Conservation (phyloP, 2,113 vertebrate genomes). For the Urocitellus parryii region DNA sequence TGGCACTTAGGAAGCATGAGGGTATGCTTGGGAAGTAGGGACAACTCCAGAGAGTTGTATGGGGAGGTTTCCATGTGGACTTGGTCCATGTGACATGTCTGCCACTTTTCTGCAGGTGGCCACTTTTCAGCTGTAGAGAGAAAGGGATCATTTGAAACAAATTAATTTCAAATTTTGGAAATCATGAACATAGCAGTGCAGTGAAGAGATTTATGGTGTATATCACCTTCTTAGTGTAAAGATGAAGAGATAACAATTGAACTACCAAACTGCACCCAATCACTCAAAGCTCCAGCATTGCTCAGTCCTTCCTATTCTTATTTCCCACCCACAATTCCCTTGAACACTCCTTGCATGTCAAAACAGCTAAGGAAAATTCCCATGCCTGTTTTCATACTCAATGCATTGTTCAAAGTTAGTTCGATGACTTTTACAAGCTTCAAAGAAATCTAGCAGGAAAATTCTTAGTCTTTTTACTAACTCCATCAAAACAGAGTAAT, state of each 20-base stretch:
- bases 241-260: constrained; percentile 5
- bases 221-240: background rate
- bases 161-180: background rate
- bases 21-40: background rate
- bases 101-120: background rate
- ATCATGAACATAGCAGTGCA: background rate
- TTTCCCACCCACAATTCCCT: background rate
- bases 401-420: constrained; percentile 51
- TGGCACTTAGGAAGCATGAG: background rate
- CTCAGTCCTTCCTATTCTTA: background rate
- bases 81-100: background rate
- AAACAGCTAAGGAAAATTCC: constrained; percentile 37
- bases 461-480: constrained; percentile 40
- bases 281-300: background rate
- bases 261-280: background rate
- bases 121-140: constrained; percentile 1
- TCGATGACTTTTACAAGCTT: constrained; percentile 48
- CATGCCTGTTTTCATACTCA: constrained; percentile 5
- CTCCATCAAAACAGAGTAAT: constrained; percentile 36
- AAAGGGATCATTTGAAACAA: constrained; percentile 2
- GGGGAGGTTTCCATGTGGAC: background rate
- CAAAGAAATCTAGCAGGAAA: constrained; percentile 53
- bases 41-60: background rate
- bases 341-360: constrained; percentile 19
- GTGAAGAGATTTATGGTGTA: background rate